Conservation (phyloP, 2,888 invertebrate genomes). For the Amphimallon solstitiale region DNA sequence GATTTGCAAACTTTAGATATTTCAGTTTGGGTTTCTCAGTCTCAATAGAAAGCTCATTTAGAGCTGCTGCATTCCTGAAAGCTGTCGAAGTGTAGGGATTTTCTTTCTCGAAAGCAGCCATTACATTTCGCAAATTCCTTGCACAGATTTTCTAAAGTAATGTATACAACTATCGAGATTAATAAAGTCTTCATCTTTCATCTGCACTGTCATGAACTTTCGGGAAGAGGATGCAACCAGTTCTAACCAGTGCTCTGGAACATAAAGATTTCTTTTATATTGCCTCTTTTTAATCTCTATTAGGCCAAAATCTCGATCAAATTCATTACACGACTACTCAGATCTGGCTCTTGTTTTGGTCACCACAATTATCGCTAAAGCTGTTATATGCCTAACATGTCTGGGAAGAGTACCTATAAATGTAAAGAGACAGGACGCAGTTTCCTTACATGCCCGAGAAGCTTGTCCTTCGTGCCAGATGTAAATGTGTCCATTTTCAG, state of each 20-base stretch:
- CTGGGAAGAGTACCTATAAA: slow-evolving; percentile 32
- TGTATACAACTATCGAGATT: neutral
- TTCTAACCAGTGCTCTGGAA: neutral
- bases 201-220: neutral
- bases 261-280: slow-evolving; percentile 10
- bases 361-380: slow-evolving; percentile 43
- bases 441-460: slow-evolving; percentile 43
- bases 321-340: slow-evolving; percentile 43
- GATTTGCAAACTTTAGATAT: too few species aligned
- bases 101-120: neutral
- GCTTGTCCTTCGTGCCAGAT: slow-evolving; percentile 45
- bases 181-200: neutral
- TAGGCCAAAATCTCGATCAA: slow-evolving; percentile 39
- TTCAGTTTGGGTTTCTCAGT: too few species aligned
- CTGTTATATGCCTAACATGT: slow-evolving; percentile 38
- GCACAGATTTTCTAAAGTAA: neutral
- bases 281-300: slow-evolving; percentile 37
- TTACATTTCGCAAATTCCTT: neutral
- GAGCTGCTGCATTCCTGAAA: too few species aligned
- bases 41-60: too few species aligned
- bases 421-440: slow-evolving; percentile 41
- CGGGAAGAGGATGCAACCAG: neutral
- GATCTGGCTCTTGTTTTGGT: slow-evolving; percentile 23
- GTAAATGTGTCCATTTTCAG: slow-evolving; percentile 39
- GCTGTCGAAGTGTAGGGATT: too few species aligned